Conservation (phyloP, 1,140 invertebrate species). For the Agrypnia vestita region DNA sequence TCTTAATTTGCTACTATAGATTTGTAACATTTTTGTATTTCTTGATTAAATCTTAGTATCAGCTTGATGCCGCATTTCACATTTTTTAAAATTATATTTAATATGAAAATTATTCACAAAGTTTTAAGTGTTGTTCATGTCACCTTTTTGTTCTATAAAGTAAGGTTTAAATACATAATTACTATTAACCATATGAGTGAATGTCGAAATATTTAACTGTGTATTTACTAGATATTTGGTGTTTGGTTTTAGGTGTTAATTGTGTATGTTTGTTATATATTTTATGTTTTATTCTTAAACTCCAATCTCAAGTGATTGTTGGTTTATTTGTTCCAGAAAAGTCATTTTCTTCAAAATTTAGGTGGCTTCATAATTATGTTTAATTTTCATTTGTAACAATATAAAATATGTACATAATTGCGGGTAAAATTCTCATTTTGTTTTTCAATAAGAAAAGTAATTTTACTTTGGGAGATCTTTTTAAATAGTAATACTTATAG, state of each 20-base stretch:
- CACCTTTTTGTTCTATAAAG: constrained; percentile 29
- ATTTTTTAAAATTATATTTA: constrained; percentile 23
- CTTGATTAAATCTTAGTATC: neutral
- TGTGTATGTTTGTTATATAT: neutral
- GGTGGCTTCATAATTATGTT: too few relatives aligned
- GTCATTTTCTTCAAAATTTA: too few relatives aligned
- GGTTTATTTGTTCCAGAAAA: too few relatives aligned
- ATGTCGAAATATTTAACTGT: constrained; percentile 19
- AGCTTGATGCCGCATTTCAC: constrained; percentile 50
- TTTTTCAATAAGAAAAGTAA: too few relatives aligned
- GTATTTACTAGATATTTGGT: constrained; percentile 8
- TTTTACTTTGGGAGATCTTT: too few relatives aligned
- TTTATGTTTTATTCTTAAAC: neutral
- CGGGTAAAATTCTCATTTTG: too few relatives aligned
- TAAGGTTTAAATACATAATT: constrained; percentile 5
- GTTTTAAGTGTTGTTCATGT: constrained; percentile 45
- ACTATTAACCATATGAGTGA: neutral
- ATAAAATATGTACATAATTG: too few relatives aligned
- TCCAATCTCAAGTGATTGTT: neutral
- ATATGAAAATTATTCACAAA: constrained; percentile 16
- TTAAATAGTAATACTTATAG: too few relatives aligned
- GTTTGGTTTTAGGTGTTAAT: constrained; percentile 30
- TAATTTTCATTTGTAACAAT: too few relatives aligned
- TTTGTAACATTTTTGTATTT: too few relatives aligned
- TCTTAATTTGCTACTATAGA: constrained; percentile 41